These are phyloP conservation scores for Clitarchus hookeri DNA, from an alignment of 2,888 invertebrate species.

Conservation along the genomic window DNA sequence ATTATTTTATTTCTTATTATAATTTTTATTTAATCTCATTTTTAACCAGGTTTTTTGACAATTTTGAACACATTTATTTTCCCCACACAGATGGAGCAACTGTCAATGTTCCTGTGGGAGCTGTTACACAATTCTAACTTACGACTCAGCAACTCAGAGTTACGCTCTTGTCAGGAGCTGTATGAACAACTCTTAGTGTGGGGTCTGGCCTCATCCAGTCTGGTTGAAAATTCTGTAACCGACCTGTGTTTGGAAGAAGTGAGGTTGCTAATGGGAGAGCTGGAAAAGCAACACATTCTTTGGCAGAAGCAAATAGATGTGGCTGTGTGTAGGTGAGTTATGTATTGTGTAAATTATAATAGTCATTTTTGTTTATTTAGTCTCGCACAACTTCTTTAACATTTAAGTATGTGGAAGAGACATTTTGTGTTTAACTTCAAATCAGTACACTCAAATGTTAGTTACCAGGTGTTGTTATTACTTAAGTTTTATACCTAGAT, in stretches of 20 bases:
- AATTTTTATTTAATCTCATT: too few relatives aligned
- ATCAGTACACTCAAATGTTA: too few relatives aligned
- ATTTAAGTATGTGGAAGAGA: too few relatives aligned
- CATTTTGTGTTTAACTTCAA: too few relatives aligned
- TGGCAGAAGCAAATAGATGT: conserved; percentile 53
- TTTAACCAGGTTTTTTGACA: too few relatives aligned
- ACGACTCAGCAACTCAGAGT: conserved; percentile 53
- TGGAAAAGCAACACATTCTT: conserved; percentile 51
- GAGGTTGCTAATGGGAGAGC: conserved; percentile 50
- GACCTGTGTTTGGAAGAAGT: conserved; percentile 54
- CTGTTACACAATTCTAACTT: conserved; percentile 51
- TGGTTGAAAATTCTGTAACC: conserved; percentile 38
- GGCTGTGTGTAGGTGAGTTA: conserved; percentile 50
- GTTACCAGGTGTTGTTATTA: too few relatives aligned
- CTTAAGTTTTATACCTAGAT: too few relatives aligned
- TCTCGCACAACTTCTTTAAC: too few relatives aligned
- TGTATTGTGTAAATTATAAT: background rate
- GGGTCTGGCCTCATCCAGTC: conserved; percentile 52
- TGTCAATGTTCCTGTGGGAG: conserved; percentile 57
- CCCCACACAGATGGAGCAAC: conserved; percentile 54
- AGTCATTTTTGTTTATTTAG: too few relatives aligned
- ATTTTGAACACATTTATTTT: too few relatives aligned
- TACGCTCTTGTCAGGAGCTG: conserved; percentile 54
- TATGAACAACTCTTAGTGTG: conserved; percentile 54
- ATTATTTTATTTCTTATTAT: too few relatives aligned